A percentile compares a stretch with the other conserved stretches of the same genome.
Conservation (phyloP, 2,113 vertebrate genomes). For the Coreoperca whiteheadi region DNA sequence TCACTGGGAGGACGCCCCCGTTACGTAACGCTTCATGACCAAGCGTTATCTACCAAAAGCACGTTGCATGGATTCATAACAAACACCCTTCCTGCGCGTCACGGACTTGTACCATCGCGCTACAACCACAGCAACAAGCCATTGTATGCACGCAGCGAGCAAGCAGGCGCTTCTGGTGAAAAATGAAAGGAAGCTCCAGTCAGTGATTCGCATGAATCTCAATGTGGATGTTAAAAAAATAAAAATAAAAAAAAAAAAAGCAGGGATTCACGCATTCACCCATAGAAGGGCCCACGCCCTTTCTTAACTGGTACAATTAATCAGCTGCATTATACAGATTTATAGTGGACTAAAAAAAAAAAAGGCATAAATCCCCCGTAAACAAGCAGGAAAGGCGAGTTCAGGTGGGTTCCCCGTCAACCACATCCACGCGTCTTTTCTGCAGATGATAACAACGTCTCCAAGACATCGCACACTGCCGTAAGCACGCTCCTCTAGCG, state of each 20-base stretch:
- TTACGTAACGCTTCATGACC: not conserved
- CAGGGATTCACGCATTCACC: not conserved
- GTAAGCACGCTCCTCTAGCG: not conserved
- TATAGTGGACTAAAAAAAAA: not conserved
- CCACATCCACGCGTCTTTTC: not conserved
- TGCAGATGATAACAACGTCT: conserved; percentile 18
- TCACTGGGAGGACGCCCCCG: not conserved
- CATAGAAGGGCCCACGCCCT: not conserved
- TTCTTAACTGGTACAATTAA: too few species aligned
- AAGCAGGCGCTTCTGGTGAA: too few species aligned
- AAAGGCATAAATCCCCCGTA: not conserved
- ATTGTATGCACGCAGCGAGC: not conserved
- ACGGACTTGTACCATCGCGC: not conserved
- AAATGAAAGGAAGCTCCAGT: not conserved
- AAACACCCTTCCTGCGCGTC: not conserved
- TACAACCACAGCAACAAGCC: conserved; percentile 3
- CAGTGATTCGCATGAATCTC: not conserved
- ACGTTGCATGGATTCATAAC: not conserved
- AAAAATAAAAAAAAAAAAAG: too few species aligned
- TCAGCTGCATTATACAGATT: not conserved
- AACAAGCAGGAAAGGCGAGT: not conserved
- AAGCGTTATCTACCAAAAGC: not conserved
- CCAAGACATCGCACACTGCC: conserved; percentile 1
- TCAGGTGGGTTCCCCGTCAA: not conserved
- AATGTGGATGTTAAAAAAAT: not conserved